Percentiles rank a stretch among this genome's conserved stretches.
Evolutionary conservation across 2,888 invertebrate genomes (phyloP).

Genomic region (Tetropium fuscum): DNA sequence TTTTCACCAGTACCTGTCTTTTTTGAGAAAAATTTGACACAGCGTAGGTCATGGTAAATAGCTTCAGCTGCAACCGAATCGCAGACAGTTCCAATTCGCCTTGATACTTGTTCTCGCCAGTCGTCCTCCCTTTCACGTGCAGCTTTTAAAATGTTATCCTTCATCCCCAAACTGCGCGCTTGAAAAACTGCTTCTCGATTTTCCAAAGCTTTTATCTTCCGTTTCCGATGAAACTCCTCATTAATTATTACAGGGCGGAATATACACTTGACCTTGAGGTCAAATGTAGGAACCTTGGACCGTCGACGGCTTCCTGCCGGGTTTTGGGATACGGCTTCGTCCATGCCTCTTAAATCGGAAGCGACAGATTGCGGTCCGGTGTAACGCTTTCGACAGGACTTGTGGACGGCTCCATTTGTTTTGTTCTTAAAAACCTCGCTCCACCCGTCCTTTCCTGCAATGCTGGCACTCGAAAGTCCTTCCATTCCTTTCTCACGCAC

Average conservation of each 20-base stretch:
- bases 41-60: not conserved
- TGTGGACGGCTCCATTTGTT: not conserved
- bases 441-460: constrained; percentile 1
- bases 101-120: constrained; percentile 2
- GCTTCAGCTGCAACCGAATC: constrained; percentile 3
- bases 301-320: not conserved
- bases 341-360: not conserved
- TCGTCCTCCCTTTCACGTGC: constrained; percentile 2
- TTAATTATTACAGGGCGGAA: not conserved
- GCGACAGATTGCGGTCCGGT: not conserved
- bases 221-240: no score
- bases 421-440: constrained; percentile 2
- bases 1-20: not conserved
- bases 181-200: no score
- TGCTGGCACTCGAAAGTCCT: constrained; percentile 1
- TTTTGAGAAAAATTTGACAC: constrained; percentile 2
- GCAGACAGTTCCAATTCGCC: not conserved
- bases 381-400: not conserved
- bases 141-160: not conserved
- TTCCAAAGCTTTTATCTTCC: no score
- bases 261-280: constrained; percentile 1
- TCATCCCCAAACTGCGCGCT: constrained; percentile 1
- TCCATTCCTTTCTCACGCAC: not conserved
- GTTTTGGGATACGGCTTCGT: not conserved
- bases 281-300: constrained; percentile 1